Conservation (phyloP, 2,797 vertebrate species). For the Pseudocheirus occidentalis region DNA sequence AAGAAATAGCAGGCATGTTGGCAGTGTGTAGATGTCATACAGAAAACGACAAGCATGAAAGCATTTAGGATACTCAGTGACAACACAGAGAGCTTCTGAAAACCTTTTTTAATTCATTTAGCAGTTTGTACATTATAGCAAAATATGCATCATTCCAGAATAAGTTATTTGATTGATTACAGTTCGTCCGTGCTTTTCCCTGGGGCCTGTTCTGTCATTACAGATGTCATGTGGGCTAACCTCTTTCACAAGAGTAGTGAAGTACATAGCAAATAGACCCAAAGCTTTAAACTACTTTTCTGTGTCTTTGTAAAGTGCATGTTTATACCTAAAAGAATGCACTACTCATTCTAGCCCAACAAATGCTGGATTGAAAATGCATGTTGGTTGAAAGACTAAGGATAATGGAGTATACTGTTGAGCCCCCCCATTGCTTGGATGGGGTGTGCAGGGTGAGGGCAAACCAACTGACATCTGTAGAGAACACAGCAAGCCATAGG, state of each 20-base stretch:
- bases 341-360: slow-evolving; percentile 61
- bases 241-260: not conserved
- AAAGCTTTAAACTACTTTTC: slow-evolving; percentile 57
- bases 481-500: slow-evolving; percentile 29
- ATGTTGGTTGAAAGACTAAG: slow-evolving; percentile 64
- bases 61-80: slow-evolving; percentile 14
- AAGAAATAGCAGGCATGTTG: not conserved
- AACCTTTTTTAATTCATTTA: slow-evolving; percentile 82
- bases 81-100: slow-evolving; percentile 74
- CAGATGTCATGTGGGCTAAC: not conserved
- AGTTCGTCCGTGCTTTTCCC: slow-evolving; percentile 76
- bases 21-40: not conserved
- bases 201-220: not conserved
- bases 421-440: slow-evolving; percentile 35
- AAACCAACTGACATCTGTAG: slow-evolving; percentile 15
- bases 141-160: slow-evolving; percentile 85
- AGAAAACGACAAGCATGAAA: not conserved
- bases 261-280: slow-evolving; percentile 80
- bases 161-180: slow-evolving; percentile 86
- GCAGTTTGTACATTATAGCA: slow-evolving; percentile 82
- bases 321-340: slow-evolving; percentile 19
- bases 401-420: not conserved
- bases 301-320: slow-evolving; percentile 60
- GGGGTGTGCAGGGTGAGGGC: not conserved
- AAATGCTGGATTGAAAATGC: slow-evolving; percentile 60